These are phyloP conservation scores for Schizopygopsis pylzovi DNA, from an alignment of 2,797 vertebrate genomes.

Conservation along the genomic window DNA sequence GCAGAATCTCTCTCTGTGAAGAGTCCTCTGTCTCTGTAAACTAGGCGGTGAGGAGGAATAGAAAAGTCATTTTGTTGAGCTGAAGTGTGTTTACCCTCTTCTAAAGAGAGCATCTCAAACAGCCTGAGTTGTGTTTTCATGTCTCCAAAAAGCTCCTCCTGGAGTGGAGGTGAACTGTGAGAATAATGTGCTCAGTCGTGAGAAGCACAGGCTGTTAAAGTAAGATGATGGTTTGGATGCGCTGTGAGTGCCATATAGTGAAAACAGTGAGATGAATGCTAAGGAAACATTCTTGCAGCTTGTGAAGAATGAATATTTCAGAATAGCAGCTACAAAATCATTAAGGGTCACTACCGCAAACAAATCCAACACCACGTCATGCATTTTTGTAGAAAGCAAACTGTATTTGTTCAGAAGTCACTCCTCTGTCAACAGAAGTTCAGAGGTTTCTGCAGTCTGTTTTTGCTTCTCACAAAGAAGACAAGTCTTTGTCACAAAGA, in stretches of 20 bases:
- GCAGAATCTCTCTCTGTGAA: neutral
- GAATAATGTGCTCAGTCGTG: slow-evolving; percentile 41
- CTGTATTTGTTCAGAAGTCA: neutral
- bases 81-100: slow-evolving; percentile 31
- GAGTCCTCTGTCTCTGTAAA: neutral
- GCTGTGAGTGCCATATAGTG: slow-evolving; percentile 6
- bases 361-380: neutral
- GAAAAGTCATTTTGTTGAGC: slow-evolving; percentile 24
- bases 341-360: neutral
- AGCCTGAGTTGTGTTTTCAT: slow-evolving; percentile 16
- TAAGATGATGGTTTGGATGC: slow-evolving; percentile 12
- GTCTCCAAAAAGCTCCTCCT: slow-evolving; percentile 39
- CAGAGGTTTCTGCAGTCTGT: neutral
- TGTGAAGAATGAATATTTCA: neutral
- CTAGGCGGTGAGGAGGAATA: neutral
- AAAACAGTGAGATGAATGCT: neutral
- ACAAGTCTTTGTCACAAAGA: neutral
- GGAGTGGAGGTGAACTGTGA: slow-evolving; percentile 42
- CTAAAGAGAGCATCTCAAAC: slow-evolving; percentile 16
- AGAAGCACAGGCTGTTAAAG: slow-evolving; percentile 29
- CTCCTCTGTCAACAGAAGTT: neutral
- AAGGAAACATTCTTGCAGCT: neutral
- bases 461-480: neutral
- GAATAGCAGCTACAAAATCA: neutral
- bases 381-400: neutral